Evolutionary conservation across 2,888 invertebrate genomes (phyloP).

Genomic region (Cephus nigrinus): DNA sequence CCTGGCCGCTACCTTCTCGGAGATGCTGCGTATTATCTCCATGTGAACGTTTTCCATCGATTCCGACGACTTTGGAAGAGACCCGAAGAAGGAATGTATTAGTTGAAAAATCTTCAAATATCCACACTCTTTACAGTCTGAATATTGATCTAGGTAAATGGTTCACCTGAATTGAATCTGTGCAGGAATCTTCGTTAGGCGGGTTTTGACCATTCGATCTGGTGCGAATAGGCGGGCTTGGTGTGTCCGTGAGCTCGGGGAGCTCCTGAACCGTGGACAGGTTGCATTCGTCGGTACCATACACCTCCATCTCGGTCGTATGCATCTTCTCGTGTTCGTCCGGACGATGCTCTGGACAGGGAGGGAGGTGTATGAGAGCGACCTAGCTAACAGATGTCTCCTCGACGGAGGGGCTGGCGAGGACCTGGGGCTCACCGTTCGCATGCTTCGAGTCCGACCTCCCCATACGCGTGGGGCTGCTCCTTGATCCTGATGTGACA

Average conservation of each 20-base stretch:
- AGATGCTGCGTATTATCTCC: constrained; percentile 43
- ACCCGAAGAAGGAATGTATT: neutral
- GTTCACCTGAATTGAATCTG: constrained; percentile 20
- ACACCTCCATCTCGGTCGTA: constrained; percentile 46
- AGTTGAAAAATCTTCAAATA: neutral
- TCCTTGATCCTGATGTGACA: constrained; percentile 64
- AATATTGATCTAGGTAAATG: neutral
- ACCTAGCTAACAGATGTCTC: constrained; percentile 61
- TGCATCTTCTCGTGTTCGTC: constrained; percentile 28
- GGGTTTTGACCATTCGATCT: constrained; percentile 6
- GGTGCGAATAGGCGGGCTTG: constrained; percentile 19
- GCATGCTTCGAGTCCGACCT: constrained; percentile 46
- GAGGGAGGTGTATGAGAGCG: constrained; percentile 53
- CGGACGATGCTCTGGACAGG: constrained; percentile 42
- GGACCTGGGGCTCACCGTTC: constrained; percentile 55
- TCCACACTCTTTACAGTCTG: neutral
- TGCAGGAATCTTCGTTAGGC: constrained; percentile 3
- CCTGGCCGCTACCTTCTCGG: constrained; percentile 36
- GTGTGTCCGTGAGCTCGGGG: constrained; percentile 39
- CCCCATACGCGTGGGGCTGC: constrained; percentile 55
- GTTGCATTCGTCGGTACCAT: constrained; percentile 36
- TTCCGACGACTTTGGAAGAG: constrained; percentile 38
- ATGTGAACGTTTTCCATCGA: constrained; percentile 35
- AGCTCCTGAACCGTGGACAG: constrained; percentile 45
- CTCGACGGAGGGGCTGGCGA: constrained; percentile 59